phyloP scores from a whole-genome alignment of 2,888 invertebrate genomes.

The Clepsis dumicolana region DNA sequence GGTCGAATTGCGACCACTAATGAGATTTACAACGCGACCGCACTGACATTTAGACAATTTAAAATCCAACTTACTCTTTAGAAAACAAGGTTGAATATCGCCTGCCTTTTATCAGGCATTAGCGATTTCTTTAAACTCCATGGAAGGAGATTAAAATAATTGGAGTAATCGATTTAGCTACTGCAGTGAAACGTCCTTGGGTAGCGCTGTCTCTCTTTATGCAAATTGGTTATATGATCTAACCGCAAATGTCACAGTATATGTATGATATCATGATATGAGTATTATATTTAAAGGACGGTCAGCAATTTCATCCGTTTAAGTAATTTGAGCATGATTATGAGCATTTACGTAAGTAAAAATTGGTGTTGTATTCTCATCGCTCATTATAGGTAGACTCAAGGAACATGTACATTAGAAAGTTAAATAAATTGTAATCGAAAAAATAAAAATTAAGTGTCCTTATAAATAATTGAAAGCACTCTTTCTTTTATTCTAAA shows the following conservation, averaged over 20 bases:
- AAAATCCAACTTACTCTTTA: background rate
- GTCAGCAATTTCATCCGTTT: background rate
- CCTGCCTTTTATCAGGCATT: background rate
- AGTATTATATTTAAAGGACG: background rate
- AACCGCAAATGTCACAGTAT: conserved; percentile 7
- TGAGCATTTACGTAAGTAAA: background rate
- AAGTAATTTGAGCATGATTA: background rate
- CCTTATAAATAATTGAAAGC: too few species aligned
- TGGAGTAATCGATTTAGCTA: conserved; percentile 2
- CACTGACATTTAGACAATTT: background rate
- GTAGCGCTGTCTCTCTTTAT: background rate
- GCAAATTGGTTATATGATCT: conserved; percentile 2
- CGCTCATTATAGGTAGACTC: background rate
- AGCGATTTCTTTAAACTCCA: background rate
- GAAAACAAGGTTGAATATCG: background rate
- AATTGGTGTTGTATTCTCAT: background rate
- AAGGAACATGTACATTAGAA: background rate
- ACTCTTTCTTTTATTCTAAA: too few species aligned
- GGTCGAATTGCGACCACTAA: conserved; percentile 11
- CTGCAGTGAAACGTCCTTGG: conserved; percentile 8
- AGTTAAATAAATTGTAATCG: background rate
- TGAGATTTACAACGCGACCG: conserved; percentile 8
- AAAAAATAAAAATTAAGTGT: too few species aligned
- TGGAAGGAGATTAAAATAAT: background rate
- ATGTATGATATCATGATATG: too few species aligned